These are phyloP conservation scores for Amphimallon solstitiale DNA, from an alignment of 2,888 invertebrate species.

Conservation along the genomic window DNA sequence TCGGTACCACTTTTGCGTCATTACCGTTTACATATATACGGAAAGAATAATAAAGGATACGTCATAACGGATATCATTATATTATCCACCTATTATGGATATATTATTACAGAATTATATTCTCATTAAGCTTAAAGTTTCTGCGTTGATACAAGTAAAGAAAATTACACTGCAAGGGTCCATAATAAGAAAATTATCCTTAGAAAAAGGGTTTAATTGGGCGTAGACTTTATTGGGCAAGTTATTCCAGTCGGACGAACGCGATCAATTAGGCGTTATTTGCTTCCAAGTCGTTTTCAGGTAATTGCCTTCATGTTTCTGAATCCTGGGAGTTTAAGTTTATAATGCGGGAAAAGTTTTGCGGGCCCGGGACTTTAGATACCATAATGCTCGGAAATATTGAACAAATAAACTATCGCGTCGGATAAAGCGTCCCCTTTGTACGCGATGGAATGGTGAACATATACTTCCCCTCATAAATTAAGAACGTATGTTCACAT, in stretches of 20 bases:
- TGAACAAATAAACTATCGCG: slow-evolving; percentile 3
- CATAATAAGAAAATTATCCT: slow-evolving; percentile 1
- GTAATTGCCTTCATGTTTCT: slow-evolving; percentile 8
- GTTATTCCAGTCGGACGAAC: slow-evolving; percentile 10
- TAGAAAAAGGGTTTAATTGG: slow-evolving; percentile 16
- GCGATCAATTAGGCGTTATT: slow-evolving; percentile 28
- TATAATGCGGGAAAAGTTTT: slow-evolving; percentile 15
- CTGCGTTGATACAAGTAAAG: background rate
- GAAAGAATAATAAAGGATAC: no score
- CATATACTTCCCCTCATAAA: no score
- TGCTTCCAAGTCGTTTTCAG: slow-evolving; percentile 15
- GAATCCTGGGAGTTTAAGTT: slow-evolving; percentile 4
- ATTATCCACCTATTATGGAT: no score
- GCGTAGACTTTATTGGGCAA: slow-evolving; percentile 16
- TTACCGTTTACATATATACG: no score
- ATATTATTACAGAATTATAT: no score
- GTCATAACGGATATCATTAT: no score
- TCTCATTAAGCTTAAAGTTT: no score
- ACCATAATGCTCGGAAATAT: background rate
- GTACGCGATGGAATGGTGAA: background rate
- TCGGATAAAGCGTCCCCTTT: background rate
- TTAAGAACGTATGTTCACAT: no score
- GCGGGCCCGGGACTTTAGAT: background rate
- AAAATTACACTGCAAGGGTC: background rate
- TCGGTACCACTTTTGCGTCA: no score